These are phyloP conservation scores for Microcebus griseorufus DNA, from an alignment of 2,113 vertebrate genomes.

Conservation along the genomic window DNA sequence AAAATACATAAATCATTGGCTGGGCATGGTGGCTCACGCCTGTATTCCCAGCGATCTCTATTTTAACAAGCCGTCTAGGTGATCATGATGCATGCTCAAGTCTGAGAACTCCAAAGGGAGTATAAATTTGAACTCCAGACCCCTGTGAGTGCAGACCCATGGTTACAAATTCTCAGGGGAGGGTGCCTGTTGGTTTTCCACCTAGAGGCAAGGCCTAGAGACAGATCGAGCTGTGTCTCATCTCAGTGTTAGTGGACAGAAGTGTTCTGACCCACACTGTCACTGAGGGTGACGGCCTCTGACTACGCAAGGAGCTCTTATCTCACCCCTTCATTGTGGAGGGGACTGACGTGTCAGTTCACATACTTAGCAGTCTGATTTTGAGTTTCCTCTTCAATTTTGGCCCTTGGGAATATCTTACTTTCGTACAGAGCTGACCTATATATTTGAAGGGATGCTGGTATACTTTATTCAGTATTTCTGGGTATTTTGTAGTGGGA, in stretches of 20 bases:
- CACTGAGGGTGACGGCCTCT: not conserved
- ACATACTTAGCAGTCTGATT: not conserved
- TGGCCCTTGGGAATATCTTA: constrained; percentile 9
- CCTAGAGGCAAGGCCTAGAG: not conserved
- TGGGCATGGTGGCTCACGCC: no score
- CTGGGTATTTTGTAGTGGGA: not conserved
- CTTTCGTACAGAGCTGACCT: not conserved
- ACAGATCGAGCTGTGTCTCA: not conserved
- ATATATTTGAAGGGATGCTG: not conserved
- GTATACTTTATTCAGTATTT: not conserved
- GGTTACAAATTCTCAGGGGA: not conserved
- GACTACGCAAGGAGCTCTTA: not conserved
- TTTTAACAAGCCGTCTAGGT: not conserved
- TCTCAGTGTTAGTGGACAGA: not conserved
- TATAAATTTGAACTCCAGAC: not conserved
- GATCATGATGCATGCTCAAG: not conserved
- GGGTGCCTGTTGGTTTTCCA: not conserved
- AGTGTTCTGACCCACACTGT: not conserved
- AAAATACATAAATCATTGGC: not conserved
- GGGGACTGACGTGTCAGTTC: not conserved
- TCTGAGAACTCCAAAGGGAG: not conserved
- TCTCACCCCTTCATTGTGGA: not conserved
- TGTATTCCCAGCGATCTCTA: not conserved
- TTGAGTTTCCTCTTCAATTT: constrained; percentile 27
- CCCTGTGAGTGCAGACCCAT: not conserved